Conservation (phyloP, 1,140 invertebrate species). For the Vanessa atalanta region DNA sequence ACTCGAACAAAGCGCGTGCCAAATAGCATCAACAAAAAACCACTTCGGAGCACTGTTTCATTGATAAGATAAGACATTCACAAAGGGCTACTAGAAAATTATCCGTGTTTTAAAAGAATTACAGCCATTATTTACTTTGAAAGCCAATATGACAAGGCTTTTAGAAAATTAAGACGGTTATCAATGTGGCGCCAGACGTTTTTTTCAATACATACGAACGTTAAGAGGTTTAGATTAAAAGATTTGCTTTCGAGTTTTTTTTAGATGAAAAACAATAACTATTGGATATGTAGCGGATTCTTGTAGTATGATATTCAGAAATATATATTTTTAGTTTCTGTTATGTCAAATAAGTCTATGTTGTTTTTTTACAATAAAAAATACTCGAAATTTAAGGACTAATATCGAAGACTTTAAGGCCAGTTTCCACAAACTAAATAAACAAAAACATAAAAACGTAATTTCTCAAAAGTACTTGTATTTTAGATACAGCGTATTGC, state of each 20-base stretch:
- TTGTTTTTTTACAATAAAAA: too few relatives aligned
- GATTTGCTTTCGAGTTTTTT: conserved; percentile 32
- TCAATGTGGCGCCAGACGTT: conserved; percentile 62
- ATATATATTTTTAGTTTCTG: too few relatives aligned
- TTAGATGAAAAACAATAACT: not conserved
- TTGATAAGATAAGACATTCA: conserved; percentile 60
- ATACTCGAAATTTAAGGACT: too few relatives aligned
- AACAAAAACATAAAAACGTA: too few relatives aligned
- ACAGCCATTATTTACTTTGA: conserved; percentile 60
- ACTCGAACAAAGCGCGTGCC: conserved; percentile 56
- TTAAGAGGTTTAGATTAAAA: conserved; percentile 40
- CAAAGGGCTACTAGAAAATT: conserved; percentile 57
- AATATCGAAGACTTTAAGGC: too few relatives aligned
- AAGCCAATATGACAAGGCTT: conserved; percentile 56
- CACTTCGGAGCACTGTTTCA: conserved; percentile 49
- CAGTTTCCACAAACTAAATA: too few relatives aligned
- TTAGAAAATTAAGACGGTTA: conserved; percentile 52
- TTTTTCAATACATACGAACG: conserved; percentile 42
- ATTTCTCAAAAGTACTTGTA: too few relatives aligned
- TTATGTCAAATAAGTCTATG: too few relatives aligned
- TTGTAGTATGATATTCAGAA: too few relatives aligned
- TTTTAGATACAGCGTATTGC: too few relatives aligned
- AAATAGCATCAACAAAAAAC: conserved; percentile 53
- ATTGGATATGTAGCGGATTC: too few relatives aligned
- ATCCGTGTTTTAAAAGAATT: conserved; percentile 51